phyloP scores from a whole-genome alignment of 2,888 invertebrate species.

The Polydesmus complanatus region DNA sequence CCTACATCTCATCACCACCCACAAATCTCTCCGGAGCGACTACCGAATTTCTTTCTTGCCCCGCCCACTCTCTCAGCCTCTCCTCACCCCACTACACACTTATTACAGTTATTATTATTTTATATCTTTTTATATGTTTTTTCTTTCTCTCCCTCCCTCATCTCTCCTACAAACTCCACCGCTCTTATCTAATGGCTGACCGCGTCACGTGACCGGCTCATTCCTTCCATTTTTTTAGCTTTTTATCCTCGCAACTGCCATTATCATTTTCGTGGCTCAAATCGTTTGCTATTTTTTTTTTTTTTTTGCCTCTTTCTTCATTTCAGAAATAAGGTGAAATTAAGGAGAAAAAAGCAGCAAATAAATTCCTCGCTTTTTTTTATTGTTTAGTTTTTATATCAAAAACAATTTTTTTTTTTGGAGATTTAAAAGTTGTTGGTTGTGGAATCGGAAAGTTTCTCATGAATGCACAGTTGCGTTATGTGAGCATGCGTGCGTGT shows the following conservation, averaged over 20 bases:
- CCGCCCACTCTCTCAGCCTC: neutral
- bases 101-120: neutral
- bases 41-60: neutral
- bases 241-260: no score
- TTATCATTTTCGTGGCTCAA: no score
- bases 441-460: slow-evolving; percentile 5
- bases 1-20: neutral
- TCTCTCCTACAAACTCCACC: neutral
- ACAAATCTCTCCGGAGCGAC: no score
- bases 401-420: no score
- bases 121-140: neutral
- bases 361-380: neutral
- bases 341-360: neutral
- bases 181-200: neutral
- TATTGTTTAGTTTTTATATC: no score
- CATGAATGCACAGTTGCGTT: slow-evolving; percentile 14
- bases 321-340: neutral
- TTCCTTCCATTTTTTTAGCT: no score
- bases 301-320: neutral
- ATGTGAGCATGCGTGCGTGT: slow-evolving; percentile 10
- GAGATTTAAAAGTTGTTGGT: no score
- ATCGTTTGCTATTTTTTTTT: no score
- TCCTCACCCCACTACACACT: no score
- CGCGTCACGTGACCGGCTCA: neutral
- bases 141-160: neutral